Evolutionary conservation across 2,797 vertebrate species (phyloP).

Genomic region (Sebastes iracundus): DNA sequence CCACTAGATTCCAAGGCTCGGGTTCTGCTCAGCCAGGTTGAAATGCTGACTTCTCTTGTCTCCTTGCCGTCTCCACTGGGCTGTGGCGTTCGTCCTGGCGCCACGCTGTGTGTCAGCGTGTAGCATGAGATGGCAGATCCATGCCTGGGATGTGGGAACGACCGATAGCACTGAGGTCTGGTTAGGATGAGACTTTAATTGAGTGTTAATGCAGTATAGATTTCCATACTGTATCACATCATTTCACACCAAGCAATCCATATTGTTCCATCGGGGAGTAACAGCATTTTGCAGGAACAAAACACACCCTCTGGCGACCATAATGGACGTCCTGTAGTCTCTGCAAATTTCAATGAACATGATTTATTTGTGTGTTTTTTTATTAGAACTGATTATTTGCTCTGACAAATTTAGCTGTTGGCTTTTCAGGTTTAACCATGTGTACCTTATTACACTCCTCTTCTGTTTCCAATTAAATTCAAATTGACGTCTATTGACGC

Average conservation of each 20-base stretch:
- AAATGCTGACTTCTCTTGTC: slow-evolving; percentile 49
- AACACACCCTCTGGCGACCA: background rate
- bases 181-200: slow-evolving; percentile 36
- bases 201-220: slow-evolving; percentile 52
- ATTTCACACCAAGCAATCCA: slow-evolving; percentile 37
- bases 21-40: slow-evolving; percentile 53
- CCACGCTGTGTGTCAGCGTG: slow-evolving; percentile 55
- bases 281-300: background rate
- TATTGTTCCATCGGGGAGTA: background rate
- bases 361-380: background rate
- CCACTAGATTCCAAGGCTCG: slow-evolving; percentile 68
- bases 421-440: background rate
- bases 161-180: slow-evolving; percentile 16
- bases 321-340: background rate
- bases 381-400: background rate
- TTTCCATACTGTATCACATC: slow-evolving; percentile 25
- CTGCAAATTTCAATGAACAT: background rate
- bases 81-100: slow-evolving; percentile 56
- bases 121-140: slow-evolving; percentile 60
- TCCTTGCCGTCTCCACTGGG: slow-evolving; percentile 6
- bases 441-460: background rate
- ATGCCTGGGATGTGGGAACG: slow-evolving; percentile 9
- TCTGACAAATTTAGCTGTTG: background rate
- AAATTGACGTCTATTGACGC: background rate
- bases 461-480: background rate